Evolutionary conservation across 2,113 vertebrate species (phyloP), one percentile per base, ranked within the genome.

Genomic region (Austrofundulus limnaeus): DNA sequence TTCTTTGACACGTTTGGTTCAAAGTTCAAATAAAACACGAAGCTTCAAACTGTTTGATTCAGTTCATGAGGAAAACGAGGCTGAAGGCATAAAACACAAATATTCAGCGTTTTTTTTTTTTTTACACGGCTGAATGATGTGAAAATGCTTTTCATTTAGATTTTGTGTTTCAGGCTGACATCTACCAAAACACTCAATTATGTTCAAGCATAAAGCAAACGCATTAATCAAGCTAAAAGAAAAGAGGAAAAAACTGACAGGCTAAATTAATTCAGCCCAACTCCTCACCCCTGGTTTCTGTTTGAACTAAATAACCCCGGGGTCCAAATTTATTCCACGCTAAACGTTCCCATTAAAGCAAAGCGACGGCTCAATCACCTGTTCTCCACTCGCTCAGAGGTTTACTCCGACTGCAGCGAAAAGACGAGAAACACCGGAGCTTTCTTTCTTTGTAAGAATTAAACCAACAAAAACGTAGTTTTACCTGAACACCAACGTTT

Each of bases 61-160:
- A n/a, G n/a, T n/a, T n/a, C n/a, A n/a, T 43, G 39, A 70, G 66
- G 59, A 61, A 39, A 73, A 60, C 67, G 50, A 83, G 75, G 78
- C 68, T 78, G 80, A 61, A 60, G 21, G 25, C 46, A 62, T 51
- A 17, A 46, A 55, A 66, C 20, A 19, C 16, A 59, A 72, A 74
- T 20, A 68, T 50, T 75, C 77, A 59, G 49, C 45, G 45, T 58
- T 19, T 13, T 15, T 19, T 19, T 45, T 66, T 53, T 21, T 49
- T 43, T 37, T 51, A 41, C 48, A 67, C 10, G 11, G 54, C 41
- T 61, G 66, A 52, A 64, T 52, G 52, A 78, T 79, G 77, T 73
- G 38, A 80, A 75, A 77, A 83, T 76, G 75, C 49, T 67, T 81
- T 83, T 83, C 78, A 65, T 74, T 81, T 66, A 72, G 48, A 85